A percentile compares a stretch with the other conserved stretches of the same genome.
Conservation (phyloP, 1,140 invertebrate genomes). For the Gryon sp. region DNA sequence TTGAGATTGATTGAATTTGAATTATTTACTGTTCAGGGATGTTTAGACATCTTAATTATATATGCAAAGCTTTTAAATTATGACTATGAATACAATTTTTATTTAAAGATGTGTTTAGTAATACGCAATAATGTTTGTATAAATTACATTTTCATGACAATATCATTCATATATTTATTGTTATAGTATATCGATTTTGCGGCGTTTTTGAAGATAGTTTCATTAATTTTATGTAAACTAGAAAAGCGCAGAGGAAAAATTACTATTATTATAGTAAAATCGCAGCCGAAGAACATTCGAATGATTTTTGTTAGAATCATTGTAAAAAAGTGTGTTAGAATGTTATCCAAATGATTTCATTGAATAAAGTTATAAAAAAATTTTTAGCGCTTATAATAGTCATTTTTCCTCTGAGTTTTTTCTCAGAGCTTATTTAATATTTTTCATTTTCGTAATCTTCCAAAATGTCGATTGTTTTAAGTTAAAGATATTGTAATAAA, state of each 20-base stretch:
- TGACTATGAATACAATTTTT: background rate
- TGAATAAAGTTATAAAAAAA: background rate
- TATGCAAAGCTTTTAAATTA: background rate
- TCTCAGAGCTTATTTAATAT: background rate
- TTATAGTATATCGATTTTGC: conserved; percentile 22
- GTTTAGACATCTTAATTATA: background rate
- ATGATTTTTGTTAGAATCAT: background rate
- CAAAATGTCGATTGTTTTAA: too few relatives aligned
- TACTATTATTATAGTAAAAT: conserved; percentile 39
- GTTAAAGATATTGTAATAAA: too few relatives aligned
- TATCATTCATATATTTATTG: conserved; percentile 4
- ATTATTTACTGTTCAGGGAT: background rate
- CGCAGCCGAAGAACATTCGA: background rate
- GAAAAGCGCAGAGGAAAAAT: conserved; percentile 37
- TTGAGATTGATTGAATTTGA: too few relatives aligned
- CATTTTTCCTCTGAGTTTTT: background rate
- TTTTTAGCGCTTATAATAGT: too few relatives aligned
- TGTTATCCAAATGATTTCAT: background rate
- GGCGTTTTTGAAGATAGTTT: conserved; percentile 7
- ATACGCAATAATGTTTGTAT: background rate
- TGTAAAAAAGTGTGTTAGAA: background rate
- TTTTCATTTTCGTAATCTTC: too few relatives aligned
- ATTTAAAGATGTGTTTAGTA: background rate
- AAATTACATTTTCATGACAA: background rate
- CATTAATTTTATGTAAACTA: background rate